Conservation (phyloP, 2,888 invertebrate genomes). For the Hypercompe scribonia region DNA sequence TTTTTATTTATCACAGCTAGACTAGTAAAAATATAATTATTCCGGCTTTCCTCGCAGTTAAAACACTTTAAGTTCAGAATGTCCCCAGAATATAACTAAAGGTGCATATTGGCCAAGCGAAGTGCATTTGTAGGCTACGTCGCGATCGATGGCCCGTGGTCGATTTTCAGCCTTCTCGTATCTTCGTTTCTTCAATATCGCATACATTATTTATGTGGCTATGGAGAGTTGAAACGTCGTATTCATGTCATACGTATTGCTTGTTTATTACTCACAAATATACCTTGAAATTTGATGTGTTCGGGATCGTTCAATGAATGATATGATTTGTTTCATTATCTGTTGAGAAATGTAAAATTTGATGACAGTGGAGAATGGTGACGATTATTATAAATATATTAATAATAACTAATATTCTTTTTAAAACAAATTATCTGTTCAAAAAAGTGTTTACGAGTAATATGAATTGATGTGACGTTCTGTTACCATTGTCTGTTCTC, state of each 20-base stretch:
- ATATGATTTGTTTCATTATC: no score
- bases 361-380: no score
- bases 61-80: neutral
- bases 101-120: neutral
- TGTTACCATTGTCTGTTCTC: no score
- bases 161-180: slow-evolving; percentile 30
- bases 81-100: neutral
- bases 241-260: neutral
- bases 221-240: neutral
- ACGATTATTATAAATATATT: no score
- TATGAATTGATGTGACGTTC: no score
- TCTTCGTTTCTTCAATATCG: slow-evolving; percentile 12
- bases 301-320: neutral
- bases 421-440: no score
- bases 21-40: no score
- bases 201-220: neutral
- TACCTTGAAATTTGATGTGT: neutral
- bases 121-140: slow-evolving; percentile 5
- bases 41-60: neutral
- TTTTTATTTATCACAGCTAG: neutral
- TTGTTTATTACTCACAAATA: neutral
- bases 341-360: no score
- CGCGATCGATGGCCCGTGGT: slow-evolving; percentile 11
- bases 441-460: no score
- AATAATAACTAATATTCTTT: no score